Evolutionary conservation across 1,140 invertebrate genomes (phyloP).

Genomic region (Sycophaga agraensis): DNA sequence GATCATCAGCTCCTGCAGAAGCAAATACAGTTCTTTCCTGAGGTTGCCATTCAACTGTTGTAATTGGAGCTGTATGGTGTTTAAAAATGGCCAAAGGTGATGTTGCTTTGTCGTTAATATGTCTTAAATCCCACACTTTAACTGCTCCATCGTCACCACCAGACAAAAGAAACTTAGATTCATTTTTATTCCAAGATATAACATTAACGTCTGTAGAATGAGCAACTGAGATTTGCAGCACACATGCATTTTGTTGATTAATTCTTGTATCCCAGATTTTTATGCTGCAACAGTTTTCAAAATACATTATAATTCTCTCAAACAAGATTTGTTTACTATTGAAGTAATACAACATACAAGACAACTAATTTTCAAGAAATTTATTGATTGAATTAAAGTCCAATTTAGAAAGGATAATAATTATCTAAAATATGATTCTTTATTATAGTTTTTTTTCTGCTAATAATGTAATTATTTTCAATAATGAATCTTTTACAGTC

Average conservation of each 20-base stretch:
- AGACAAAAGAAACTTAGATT: slow-evolving; percentile 63
- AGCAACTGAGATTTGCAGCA: slow-evolving; percentile 83
- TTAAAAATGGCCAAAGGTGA: slow-evolving; percentile 89
- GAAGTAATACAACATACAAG: too few relatives aligned
- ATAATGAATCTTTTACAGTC: too few relatives aligned
- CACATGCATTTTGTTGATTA: slow-evolving; percentile 84
- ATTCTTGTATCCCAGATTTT: slow-evolving; percentile 89
- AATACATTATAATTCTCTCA: too few relatives aligned
- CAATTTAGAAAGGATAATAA: too few relatives aligned
- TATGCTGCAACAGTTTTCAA: slow-evolving; percentile 59
- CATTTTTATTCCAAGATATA: slow-evolving; percentile 92
- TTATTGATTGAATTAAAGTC: too few relatives aligned
- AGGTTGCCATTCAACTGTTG: slow-evolving; percentile 97
- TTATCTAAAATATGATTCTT: too few relatives aligned
- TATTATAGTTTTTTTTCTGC: too few relatives aligned
- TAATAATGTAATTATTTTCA: too few relatives aligned
- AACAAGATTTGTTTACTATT: too few relatives aligned
- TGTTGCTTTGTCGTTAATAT: slow-evolving; percentile 72
- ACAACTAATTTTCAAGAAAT: too few relatives aligned
- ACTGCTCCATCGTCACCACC: slow-evolving; percentile 95
- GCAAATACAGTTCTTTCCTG: slow-evolving; percentile 90
- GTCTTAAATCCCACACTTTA: slow-evolving; percentile 93
- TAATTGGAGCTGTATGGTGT: slow-evolving; percentile 89
- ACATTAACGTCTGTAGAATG: slow-evolving; percentile 96
- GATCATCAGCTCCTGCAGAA: slow-evolving; percentile 91